Base-by-base conservation (phyloP, 2,797 vertebrate genomes). In the Anableps anableps region DNA sequence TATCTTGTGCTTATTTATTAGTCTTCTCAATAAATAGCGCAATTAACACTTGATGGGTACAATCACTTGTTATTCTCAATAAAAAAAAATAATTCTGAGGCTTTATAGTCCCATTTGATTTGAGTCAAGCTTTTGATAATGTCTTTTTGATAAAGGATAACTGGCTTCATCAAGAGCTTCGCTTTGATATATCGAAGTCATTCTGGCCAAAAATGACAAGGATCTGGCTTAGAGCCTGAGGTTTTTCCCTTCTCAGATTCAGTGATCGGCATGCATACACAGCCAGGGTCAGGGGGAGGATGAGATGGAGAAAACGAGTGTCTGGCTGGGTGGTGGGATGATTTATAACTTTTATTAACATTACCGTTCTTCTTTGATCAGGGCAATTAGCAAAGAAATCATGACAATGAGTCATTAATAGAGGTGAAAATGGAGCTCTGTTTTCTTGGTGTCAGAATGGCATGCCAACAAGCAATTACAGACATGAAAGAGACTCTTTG, bases 351-450 rank as follows among this genome's bases (percentile, higher is more conserved):
- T 77, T 83, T 77, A 78, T 55, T 23, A 71, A 77, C 51, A 72
- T 79, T 70, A 86, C 81, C 79, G 76, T 90, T 91, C 80, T 89
- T 87, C 90, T 89, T 74, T 90, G 89, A 92, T 62, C 51, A 41
- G 78, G 60, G 78, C 88, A 89, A 86, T 90, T 85, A 89, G 80
- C 88, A 80, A 72, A 51, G 1, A 75, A 76, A 88, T 89, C 82
- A 90, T 83, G 86, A 90, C 81, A 90, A 55, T 48, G 81, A 73
- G 86, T 90, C 82, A 88, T 90, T 93, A 91, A 89, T 87, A 86
- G 75, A 89, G 83, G 88, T 88, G 73, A 88, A 80, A 88, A 78
- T 66, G 48, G 23, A 8, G 75, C 74, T 80, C 55, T 1, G 74
- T 80, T 8, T 88, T 73, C 76, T 50, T 85, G 78, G 80, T 90